A percentile compares a stretch with the other conserved stretches of the same genome.
phyloP scores from a whole-genome alignment of 2,113 vertebrate species.

The Malurus alboscapulatus region DNA sequence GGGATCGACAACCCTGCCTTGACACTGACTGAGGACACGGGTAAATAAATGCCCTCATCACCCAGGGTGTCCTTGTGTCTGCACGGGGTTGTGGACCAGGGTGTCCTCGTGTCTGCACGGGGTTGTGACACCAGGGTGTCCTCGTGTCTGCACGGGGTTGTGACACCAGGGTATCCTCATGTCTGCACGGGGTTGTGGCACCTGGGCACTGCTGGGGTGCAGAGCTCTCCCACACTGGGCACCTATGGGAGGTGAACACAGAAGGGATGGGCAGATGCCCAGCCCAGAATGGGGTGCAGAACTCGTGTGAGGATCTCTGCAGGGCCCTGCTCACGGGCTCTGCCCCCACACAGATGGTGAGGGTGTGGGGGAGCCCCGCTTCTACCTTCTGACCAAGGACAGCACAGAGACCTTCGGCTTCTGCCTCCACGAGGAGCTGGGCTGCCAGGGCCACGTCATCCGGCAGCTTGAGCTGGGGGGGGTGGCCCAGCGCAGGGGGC shows the following conservation, averaged over 20 bases:
- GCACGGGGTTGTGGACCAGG: neutral
- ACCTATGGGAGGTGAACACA: neutral
- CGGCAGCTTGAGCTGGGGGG: constrained; percentile 73
- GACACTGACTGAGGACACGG: constrained; percentile 82
- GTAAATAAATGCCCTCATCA: constrained; percentile 61
- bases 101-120: neutral
- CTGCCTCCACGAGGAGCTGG: constrained; percentile 72
- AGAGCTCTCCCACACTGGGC: neutral
- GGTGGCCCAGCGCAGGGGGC: constrained; percentile 78
- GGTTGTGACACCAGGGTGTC: neutral
- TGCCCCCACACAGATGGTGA: constrained; percentile 6
- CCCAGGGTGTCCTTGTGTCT: neutral
- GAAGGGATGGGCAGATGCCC: neutral
- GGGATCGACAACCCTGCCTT: constrained; percentile 94
- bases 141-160: neutral
- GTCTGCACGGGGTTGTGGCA: neutral
- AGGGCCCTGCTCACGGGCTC: neutral
- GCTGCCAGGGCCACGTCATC: constrained; percentile 76
- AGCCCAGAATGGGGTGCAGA: neutral
- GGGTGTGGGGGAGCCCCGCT: constrained; percentile 59
- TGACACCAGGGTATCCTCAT: neutral
- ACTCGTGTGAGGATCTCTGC: neutral
- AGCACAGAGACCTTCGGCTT: constrained; percentile 80
- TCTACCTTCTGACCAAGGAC: constrained; percentile 82
- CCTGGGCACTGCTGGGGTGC: neutral